These are phyloP conservation scores for Gasterosteus aculeatus DNA, from an alignment of 2,113 vertebrate genomes.

Conservation along the genomic window DNA sequence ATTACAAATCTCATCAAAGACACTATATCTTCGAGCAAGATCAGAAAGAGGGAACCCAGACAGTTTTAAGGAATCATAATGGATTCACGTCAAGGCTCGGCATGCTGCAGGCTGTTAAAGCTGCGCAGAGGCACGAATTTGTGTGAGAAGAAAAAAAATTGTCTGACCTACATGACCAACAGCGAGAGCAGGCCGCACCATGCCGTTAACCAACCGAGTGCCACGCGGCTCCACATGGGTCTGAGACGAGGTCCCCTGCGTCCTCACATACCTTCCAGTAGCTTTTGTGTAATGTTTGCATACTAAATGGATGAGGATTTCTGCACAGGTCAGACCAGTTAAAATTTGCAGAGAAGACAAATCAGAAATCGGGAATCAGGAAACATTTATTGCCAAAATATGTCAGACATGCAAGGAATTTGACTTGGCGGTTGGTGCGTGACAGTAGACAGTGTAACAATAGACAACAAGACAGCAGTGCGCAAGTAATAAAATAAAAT, in stretches of 20 bases:
- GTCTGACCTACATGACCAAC: conserved; percentile 54
- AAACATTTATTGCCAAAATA: too few species aligned
- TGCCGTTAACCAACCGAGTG: conserved; percentile 61
- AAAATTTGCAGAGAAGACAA: neutral
- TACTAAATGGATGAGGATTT: conserved; percentile 3
- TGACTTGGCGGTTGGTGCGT: too few species aligned
- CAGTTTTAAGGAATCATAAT: neutral
- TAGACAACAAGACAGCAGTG: too few species aligned
- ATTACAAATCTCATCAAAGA: conserved; percentile 37
- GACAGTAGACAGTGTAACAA: too few species aligned
- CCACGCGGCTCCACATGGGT: conserved; percentile 26
- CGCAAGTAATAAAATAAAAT: too few species aligned
- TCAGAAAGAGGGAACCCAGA: conserved; percentile 11
- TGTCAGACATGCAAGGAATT: too few species aligned
- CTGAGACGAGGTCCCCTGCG: conserved; percentile 35
- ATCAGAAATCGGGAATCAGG: too few species aligned
- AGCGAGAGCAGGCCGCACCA: conserved; percentile 51
- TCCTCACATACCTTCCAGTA: conserved; percentile 41
- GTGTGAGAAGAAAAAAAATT: conserved; percentile 34
- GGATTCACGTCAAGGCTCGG: conserved; percentile 34
- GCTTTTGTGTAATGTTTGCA: conserved; percentile 37
- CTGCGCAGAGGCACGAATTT: neutral
- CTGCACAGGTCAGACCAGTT: neutral
- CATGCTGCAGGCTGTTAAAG: conserved; percentile 40
- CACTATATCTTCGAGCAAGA: conserved; percentile 13